Conservation (phyloP, 2,888 invertebrate genomes). For the Leuctra nigra region DNA sequence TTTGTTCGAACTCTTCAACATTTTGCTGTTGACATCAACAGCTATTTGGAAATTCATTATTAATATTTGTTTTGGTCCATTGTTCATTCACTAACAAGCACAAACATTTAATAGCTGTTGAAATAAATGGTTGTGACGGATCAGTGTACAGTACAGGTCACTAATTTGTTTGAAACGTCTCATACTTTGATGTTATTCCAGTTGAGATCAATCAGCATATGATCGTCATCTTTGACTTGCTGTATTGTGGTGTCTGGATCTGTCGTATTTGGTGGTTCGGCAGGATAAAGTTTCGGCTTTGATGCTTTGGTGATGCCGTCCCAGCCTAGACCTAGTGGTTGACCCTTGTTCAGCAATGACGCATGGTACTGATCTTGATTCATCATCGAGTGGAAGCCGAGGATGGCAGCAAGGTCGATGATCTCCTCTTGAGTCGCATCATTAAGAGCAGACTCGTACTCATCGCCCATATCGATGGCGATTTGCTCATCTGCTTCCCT, state of each 20-base stretch:
- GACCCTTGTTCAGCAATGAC: conserved; percentile 86
- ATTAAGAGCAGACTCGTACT: conserved; percentile 85
- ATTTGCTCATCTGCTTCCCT: conserved; percentile 87
- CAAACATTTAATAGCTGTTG: no score
- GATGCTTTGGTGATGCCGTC: conserved; percentile 93
- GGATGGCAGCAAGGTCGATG: conserved; percentile 97
- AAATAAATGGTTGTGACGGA: no score
- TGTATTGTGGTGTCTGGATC: conserved; percentile 90
- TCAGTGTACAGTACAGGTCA: no score
- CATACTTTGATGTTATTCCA: conserved; percentile 98
- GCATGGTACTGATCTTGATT: conserved; percentile 99
- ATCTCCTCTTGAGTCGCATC: conserved; percentile 92
- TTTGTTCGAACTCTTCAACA: no score
- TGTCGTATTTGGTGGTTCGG: conserved; percentile 94
- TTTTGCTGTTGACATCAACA: no score
- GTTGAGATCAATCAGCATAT: conserved; percentile 84
- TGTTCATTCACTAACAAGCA: no score
- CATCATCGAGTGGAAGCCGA: conserved; percentile 99
- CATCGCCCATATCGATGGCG: conserved; percentile 87
- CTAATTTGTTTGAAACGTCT: no score
- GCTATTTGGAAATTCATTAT: no score
- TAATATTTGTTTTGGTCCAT: no score
- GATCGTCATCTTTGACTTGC: conserved; percentile 84
- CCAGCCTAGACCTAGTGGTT: conserved; percentile 86
- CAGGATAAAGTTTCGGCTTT: conserved; percentile 82